These are phyloP conservation scores for Cancer borealis DNA, from an alignment of 2,888 invertebrate genomes.

Conservation along the genomic window DNA sequence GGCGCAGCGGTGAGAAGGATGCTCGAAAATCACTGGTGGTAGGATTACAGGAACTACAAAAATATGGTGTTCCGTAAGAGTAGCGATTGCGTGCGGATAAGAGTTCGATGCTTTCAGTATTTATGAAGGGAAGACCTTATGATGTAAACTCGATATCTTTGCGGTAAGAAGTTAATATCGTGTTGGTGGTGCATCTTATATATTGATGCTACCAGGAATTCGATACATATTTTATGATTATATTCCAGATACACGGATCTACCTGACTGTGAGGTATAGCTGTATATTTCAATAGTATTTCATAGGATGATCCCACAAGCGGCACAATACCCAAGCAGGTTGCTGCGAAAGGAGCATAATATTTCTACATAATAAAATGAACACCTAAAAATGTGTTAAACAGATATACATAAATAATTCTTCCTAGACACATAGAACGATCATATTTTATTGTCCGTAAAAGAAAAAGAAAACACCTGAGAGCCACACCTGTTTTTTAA, in stretches of 20 bases:
- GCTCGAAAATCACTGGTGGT: background rate
- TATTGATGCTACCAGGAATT: constrained; percentile 21
- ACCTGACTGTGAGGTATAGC: background rate
- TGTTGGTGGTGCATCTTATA: background rate
- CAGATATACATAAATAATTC: background rate
- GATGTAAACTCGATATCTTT: constrained; percentile 49
- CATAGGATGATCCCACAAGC: background rate
- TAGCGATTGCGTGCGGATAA: background rate
- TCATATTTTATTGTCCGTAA: background rate
- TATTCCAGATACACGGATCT: background rate
- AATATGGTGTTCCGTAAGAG: constrained; percentile 10
- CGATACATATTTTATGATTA: background rate
- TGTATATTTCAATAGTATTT: constrained; percentile 28
- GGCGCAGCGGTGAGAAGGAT: background rate
- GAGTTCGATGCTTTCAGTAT: constrained; percentile 21
- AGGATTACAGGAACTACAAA: constrained; percentile 13
- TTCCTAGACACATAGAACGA: background rate
- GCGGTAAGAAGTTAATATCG: constrained; percentile 46
- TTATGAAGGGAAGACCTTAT: constrained; percentile 35
- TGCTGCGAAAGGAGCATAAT: background rate
- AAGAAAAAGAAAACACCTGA: background rate
- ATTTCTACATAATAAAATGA: background rate
- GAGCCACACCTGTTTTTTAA: background rate
- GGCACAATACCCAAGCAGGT: background rate
- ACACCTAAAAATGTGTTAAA: background rate